Conservation (phyloP, 2,113 vertebrate genomes). For the Natator depressus region DNA sequence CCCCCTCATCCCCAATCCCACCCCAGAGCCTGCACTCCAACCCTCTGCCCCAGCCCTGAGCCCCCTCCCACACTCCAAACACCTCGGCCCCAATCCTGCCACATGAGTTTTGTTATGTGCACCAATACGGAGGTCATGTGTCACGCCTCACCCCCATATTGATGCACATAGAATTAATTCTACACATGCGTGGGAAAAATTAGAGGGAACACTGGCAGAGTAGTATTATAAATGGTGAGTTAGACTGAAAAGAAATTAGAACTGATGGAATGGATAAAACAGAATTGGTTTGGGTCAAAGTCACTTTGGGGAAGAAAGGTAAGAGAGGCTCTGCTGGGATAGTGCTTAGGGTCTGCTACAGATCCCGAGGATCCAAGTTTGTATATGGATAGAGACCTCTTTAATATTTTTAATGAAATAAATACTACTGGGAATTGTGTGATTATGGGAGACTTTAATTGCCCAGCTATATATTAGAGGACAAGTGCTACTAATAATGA, state of each 20-base stretch:
- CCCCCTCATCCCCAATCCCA: too few species aligned
- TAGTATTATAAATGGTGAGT: too few species aligned
- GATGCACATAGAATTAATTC: too few species aligned
- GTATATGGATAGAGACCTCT: background rate
- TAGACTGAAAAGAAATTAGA: background rate
- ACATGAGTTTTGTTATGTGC: too few species aligned
- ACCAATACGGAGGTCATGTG: too few species aligned
- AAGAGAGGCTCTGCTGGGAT: background rate
- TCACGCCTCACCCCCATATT: too few species aligned
- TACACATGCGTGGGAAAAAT: too few species aligned
- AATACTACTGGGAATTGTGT: background rate
- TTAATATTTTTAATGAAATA: background rate
- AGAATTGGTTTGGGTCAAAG: background rate
- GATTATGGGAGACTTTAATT: background rate
- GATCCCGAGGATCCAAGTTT: background rate
- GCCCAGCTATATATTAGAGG: background rate
- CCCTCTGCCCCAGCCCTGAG: too few species aligned
- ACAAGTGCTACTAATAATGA: background rate
- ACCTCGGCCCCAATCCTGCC: too few species aligned
- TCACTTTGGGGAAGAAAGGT: background rate
- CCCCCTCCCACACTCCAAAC: too few species aligned
- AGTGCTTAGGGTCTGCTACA: background rate
- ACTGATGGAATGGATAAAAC: background rate
- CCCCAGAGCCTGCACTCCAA: too few species aligned
- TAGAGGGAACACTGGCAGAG: too few species aligned